Conservation (phyloP, 2,797 vertebrate species). For the Phylloscopus collybita region DNA sequence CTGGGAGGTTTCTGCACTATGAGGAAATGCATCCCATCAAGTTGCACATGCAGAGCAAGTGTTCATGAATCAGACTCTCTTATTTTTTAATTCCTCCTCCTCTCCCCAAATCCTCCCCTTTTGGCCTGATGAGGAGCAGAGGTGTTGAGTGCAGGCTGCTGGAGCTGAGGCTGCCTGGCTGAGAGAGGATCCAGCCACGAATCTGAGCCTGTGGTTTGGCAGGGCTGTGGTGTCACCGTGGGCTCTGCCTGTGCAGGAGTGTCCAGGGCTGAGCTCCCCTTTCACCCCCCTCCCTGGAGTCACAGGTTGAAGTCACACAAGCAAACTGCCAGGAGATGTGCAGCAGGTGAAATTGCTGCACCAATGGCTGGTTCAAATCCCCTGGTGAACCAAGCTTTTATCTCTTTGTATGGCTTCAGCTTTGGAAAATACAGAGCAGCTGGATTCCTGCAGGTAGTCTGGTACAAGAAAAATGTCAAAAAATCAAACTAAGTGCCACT, state of each 20-base stretch:
- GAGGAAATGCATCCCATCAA: not conserved
- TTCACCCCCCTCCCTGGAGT: rapidly evolving
- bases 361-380: not conserved
- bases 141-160: not conserved
- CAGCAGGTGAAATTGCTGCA: not conserved
- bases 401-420: not conserved
- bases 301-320: not conserved
- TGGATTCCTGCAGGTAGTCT: not conserved
- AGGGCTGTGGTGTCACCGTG: rapidly evolving
- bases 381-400: not conserved
- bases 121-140: not conserved
- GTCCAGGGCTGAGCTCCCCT: not conserved
- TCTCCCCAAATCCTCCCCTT: not conserved
- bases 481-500: not conserved
- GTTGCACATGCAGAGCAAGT: rapidly evolving
- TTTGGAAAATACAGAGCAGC: not conserved
- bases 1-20: not conserved
- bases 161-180: not conserved
- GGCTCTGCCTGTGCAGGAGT: no score
- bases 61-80: not conserved
- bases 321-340: not conserved
- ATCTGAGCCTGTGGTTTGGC: not conserved
- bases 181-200: rapidly evolving
- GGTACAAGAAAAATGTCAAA: not conserved
- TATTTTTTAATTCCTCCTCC: not conserved